Evolutionary conservation across 2,797 vertebrate genomes (phyloP).

Genomic region (Artibeus lituratus): DNA sequence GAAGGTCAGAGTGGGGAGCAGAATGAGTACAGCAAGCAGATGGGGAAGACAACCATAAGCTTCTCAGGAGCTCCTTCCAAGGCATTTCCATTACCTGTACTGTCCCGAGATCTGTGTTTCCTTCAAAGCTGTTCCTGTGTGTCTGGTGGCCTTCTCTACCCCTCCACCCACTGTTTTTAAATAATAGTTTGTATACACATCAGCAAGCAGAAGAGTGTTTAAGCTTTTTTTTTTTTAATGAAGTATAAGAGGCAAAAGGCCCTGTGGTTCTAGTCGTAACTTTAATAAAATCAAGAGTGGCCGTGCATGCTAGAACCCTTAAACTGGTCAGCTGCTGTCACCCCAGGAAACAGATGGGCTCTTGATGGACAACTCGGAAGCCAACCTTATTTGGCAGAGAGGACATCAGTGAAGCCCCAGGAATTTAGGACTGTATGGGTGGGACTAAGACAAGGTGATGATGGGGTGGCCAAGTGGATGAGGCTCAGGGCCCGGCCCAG

Average conservation of each 20-base stretch:
- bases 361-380: not conserved
- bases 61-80: constrained; percentile 25
- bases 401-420: not conserved
- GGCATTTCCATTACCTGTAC: not conserved
- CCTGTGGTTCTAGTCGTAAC: not conserved
- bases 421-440: not conserved
- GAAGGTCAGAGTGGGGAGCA: not conserved
- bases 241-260: not conserved
- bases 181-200: not conserved
- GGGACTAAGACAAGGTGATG: not conserved
- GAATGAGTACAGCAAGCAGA: not conserved
- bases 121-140: not conserved
- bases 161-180: not conserved
- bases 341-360: not conserved
- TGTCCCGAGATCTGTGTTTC: not conserved
- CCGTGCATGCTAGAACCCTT: not conserved
- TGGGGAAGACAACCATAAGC: not conserved
- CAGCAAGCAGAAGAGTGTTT: not conserved
- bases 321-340: not conserved
- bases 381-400: not conserved
- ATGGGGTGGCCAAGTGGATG: not conserved
- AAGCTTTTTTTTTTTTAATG: not conserved
- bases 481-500: not conserved
- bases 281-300: not conserved
- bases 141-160: not conserved